Base-by-base conservation (phyloP, 1,140 invertebrate genomes). In the Drosophila dunni region DNA sequence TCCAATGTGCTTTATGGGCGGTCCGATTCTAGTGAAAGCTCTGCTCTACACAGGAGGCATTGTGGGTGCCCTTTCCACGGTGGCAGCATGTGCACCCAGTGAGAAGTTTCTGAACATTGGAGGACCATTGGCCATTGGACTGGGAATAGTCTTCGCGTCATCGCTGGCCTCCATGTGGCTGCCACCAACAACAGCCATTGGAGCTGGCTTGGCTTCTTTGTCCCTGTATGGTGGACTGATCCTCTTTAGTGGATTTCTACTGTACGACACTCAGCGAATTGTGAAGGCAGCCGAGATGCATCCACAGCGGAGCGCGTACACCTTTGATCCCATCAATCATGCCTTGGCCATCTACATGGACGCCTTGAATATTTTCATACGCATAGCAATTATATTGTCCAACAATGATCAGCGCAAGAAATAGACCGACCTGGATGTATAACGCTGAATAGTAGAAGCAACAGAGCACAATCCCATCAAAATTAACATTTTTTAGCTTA, bases 71-170 rank as follows among this genome's bases (percentile, higher is more conserved):
- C 93, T 99, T 9, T 98, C 97, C 36, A 94, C 97, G 2, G 94
- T 99, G 36, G 98, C 98, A 10, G 95, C 97, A n/a, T 99, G 98
- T 94, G 98, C 99, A 3, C 99, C 99, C 1, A 98, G 96, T 93
- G 98, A 99, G 56, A 95, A 98, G 94, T 99, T 99, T 92, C 93
- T 99, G 1, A 95, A 95, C 73, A 98, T 99, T 96, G 97, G 96
- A 51, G 98, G 97, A 4, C 98, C 98, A 0, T 93, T 99, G 11
- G 97, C 97, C 0, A 98, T 99, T 94, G 98, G 98, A 10, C 93
- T 99, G 2, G 98, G 98, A 45, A 95, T 98, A 6, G 97, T 99
- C 0, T 98, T 99, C 92, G 97, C 96, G 38, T 97, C 98, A 9
- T 97, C 97, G 0, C 90, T 99, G 46, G 98, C 97, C 93, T 95